A percentile compares a stretch with the other conserved stretches of the same genome.
These are phyloP conservation scores for Fissipunctia ypsillon DNA, from an alignment of 2,888 invertebrate genomes.

Conservation along the genomic window DNA sequence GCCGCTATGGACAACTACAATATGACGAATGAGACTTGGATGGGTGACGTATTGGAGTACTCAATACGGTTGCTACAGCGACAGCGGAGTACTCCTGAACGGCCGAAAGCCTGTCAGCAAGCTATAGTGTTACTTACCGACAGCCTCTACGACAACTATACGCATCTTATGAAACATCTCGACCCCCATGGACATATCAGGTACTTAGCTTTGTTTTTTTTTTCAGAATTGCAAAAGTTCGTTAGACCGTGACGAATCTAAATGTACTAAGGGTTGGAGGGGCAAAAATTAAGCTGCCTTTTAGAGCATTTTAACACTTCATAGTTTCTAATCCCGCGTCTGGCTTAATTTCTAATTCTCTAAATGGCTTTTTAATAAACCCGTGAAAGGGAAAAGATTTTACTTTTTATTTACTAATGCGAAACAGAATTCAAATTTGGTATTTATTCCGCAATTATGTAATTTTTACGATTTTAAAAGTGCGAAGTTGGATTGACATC, in stretches of 20 bases:
- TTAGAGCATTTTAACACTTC: neutral
- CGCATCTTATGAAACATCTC: constrained; percentile 74
- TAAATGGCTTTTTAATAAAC: no score
- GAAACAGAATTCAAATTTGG: neutral
- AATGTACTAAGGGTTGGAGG: neutral
- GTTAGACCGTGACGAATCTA: neutral
- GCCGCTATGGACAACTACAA: constrained; percentile 75
- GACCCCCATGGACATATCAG: constrained; percentile 83
- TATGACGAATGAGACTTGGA: constrained; percentile 78
- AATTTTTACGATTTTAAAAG: neutral
- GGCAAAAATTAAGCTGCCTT: neutral
- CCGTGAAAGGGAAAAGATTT: no score
- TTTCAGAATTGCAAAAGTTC: neutral
- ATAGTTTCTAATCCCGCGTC: neutral
- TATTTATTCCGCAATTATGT: constrained; percentile 1
- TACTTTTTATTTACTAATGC: neutral
- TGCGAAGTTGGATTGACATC: neutral
- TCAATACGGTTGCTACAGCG: constrained; percentile 77
- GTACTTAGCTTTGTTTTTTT: constrained; percentile 63
- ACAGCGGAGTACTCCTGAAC: constrained; percentile 69
- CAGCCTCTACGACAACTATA: constrained; percentile 80
- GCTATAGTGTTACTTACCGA: constrained; percentile 86
- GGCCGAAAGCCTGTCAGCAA: constrained; percentile 83
- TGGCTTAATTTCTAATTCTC: no score
- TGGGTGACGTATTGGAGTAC: constrained; percentile 76